Conservation (phyloP, 2,888 invertebrate genomes). For the Gymnocheta viridis region DNA sequence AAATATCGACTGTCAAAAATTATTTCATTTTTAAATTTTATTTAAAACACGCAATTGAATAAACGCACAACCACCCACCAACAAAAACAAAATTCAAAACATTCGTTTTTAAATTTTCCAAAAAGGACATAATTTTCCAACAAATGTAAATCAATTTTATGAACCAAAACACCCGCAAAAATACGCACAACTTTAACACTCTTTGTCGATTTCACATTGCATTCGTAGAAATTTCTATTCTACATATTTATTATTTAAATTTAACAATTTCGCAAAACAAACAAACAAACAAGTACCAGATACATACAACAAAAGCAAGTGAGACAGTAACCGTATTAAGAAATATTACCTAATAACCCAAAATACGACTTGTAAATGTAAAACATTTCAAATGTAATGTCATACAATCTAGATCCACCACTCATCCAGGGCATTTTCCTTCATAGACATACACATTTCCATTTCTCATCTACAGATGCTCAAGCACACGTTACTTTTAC, state of each 20-base stretch:
- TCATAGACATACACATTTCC: background rate
- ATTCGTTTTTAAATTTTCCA: constrained; percentile 13
- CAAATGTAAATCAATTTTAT: constrained; percentile 56
- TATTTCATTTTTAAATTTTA: constrained; percentile 34
- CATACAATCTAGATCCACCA: constrained; percentile 31
- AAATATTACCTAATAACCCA: constrained; percentile 68
- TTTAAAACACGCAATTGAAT: constrained; percentile 55
- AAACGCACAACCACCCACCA: constrained; percentile 3
- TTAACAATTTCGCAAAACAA: constrained; percentile 49
- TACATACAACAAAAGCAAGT: background rate
- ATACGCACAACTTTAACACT: constrained; percentile 60
- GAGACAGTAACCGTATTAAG: constrained; percentile 29
- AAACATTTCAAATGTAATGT: constrained; percentile 41
- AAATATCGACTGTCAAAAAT: constrained; percentile 58
- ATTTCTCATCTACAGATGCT: constrained; percentile 4
- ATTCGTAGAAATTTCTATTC: background rate
- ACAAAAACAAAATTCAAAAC: background rate
- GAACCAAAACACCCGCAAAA: constrained; percentile 54
- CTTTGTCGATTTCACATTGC: constrained; percentile 32
- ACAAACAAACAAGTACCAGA: constrained; percentile 22
- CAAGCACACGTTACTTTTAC: constrained; percentile 12
- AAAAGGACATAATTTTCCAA: constrained; percentile 24
- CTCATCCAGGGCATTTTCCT: background rate
- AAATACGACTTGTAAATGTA: constrained; percentile 58
- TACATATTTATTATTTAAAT: constrained; percentile 44